phyloP scores from a whole-genome alignment of 2,888 invertebrate genomes.

The Philereme transversata region DNA sequence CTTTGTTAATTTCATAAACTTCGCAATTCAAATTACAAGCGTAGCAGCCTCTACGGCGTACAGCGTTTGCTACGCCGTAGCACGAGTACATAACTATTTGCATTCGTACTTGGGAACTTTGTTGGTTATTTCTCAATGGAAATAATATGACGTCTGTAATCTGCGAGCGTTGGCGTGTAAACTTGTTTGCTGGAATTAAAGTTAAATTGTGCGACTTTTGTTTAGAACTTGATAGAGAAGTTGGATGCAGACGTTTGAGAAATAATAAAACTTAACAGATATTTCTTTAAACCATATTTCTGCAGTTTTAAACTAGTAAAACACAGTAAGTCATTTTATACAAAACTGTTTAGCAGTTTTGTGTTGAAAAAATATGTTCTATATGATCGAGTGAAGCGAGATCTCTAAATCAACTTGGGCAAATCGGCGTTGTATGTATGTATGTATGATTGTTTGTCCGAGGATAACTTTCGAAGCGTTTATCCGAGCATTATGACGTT shows the following conservation, averaged over 20 bases:
- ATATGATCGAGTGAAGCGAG: too few relatives aligned
- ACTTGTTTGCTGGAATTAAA: constrained; percentile 16
- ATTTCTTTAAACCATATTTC: too few relatives aligned
- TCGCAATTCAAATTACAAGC: constrained; percentile 31
- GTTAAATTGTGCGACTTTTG: constrained; percentile 16
- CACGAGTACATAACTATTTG: constrained; percentile 28
- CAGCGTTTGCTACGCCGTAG: constrained; percentile 27
- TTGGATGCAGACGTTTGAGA: constrained; percentile 1
- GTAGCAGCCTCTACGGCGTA: constrained; percentile 36
- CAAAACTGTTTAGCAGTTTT: too few relatives aligned
- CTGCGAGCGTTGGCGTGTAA: constrained; percentile 8
- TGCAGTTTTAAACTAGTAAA: too few relatives aligned
- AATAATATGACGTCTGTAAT: constrained; percentile 29
- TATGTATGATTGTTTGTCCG: too few relatives aligned
- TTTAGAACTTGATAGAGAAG: constrained; percentile 1
- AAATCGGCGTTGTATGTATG: too few relatives aligned
- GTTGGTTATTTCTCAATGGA: constrained; percentile 31
- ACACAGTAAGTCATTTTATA: too few relatives aligned
- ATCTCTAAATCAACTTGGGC: too few relatives aligned
- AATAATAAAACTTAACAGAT: too few relatives aligned
- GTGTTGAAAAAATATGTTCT: too few relatives aligned
- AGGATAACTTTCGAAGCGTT: too few relatives aligned
- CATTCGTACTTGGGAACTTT: constrained; percentile 27
- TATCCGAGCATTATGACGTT: too few relatives aligned
- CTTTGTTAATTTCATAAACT: constrained; percentile 35